A percentile compares a stretch with the other conserved stretches of the same genome.
Evolutionary conservation across 2,888 invertebrate genomes (phyloP).

Genomic region (Synanthedon vespiformis): DNA sequence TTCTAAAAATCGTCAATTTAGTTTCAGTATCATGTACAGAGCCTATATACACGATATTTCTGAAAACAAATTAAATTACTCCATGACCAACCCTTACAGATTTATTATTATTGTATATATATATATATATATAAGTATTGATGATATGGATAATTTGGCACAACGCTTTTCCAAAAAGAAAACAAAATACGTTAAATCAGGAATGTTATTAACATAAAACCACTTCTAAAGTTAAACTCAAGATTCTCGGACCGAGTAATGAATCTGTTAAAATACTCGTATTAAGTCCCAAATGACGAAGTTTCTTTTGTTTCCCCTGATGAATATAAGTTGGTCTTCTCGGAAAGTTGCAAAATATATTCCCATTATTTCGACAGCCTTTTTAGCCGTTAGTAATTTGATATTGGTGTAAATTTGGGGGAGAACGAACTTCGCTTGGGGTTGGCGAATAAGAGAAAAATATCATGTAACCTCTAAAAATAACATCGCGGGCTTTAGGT

Average conservation of each 20-base stretch:
- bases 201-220: slow-evolving; percentile 4
- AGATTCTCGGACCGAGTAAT: slow-evolving; percentile 7
- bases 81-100: too few relatives aligned
- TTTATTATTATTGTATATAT: too few relatives aligned
- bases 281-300: slow-evolving; percentile 5
- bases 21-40: too few relatives aligned
- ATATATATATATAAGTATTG: too few relatives aligned
- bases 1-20: too few relatives aligned
- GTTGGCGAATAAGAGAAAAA: too few relatives aligned
- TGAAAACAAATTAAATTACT: too few relatives aligned
- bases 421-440: background rate
- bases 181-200: background rate
- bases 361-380: slow-evolving; percentile 1
- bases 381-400: background rate
- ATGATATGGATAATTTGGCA: too few relatives aligned
- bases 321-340: slow-evolving; percentile 1
- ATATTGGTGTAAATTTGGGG: background rate
- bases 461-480: too few relatives aligned
- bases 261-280: slow-evolving; percentile 4
- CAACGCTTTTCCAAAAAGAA: too few relatives aligned
- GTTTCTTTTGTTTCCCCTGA: slow-evolving; percentile 6
- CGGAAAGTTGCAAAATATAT: slow-evolving; percentile 2
- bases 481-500: too few relatives aligned
- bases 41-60: too few relatives aligned
- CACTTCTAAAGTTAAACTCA: slow-evolving; percentile 5